Evolutionary conservation across 2,113 vertebrate genomes (phyloP).

Genomic region (Centrocercus urophasianus): DNA sequence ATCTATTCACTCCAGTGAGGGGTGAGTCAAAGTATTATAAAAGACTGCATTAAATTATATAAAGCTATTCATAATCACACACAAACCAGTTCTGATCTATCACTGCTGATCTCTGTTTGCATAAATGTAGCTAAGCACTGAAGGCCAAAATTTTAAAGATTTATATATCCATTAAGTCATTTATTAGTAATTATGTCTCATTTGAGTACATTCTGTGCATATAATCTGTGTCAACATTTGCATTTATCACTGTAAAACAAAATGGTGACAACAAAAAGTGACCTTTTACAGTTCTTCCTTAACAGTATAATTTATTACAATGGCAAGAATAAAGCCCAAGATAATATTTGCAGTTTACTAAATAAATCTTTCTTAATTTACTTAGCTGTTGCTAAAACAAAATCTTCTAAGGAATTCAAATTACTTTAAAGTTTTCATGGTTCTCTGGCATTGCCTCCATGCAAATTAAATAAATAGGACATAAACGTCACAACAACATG

Average conservation of each 20-base stretch:
- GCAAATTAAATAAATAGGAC: not conserved
- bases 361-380: constrained; percentile 31
- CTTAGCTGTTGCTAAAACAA: constrained; percentile 13
- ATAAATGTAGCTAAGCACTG: constrained; percentile 10
- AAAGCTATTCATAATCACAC: constrained; percentile 25
- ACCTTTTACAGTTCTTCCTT: not conserved
- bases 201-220: not conserved
- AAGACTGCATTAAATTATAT: not conserved
- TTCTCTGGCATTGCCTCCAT: not conserved
- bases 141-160: constrained; percentile 32
- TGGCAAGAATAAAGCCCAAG: not conserved
- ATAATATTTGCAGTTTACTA: not conserved
- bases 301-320: not conserved
- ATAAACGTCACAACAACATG: not conserved
- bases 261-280: not conserved
- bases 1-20: not conserved
- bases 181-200: constrained; percentile 19
- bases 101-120: constrained; percentile 30
- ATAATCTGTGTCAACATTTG: not conserved
- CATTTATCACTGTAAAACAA: not conserved
- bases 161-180: constrained; percentile 53
- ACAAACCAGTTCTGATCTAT: constrained; percentile 2
- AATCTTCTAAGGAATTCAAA: not conserved
- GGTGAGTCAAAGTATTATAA: constrained; percentile 21
- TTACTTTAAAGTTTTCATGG: not conserved